Base-by-base conservation (phyloP, 2,113 vertebrate genomes). In the Pongo abelii region DNA sequence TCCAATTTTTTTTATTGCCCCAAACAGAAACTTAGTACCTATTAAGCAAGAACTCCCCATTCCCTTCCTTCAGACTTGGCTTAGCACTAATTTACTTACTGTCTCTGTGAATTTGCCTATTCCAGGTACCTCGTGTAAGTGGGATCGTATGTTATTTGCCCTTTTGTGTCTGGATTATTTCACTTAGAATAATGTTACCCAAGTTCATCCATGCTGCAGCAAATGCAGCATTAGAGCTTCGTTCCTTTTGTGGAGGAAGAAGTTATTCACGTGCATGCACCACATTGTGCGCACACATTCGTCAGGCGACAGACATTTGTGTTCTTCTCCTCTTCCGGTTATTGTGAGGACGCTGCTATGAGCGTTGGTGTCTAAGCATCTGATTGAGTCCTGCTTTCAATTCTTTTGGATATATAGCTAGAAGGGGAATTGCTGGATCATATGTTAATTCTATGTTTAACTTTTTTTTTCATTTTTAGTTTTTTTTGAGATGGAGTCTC, bases 211-310 rank as follows among this genome's bases (percentile, higher is more conserved):
- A 11, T 40, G 30, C 18, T 4, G 55, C 13, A 5, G 8, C 3
- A 1, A 32, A 25, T 18, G 2, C 20, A 25, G 38, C 72, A 43
- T 40, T 40, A 35, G 25, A 40, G 32, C n/a, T 7, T 32, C 23
- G 0, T 59, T 25, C 67, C 50, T 32, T 59, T 43, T 6, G 8
- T 72, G 84, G 50, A 64, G n/a, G 8, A 18, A 18, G 16, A 38
- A 40, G 1, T 25, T 23, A 23, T 2, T 5, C 20, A 3, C 8
- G 0, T 14, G 30, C 1, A 0, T 23, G 7, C 1, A 17, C 8
- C 11, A 3, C n/a, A 0, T 6, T 1, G 22, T 38, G 32, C 59
- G 46, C 72, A 35, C 61, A 8, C 40, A 10, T 48, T 32, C 17
- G 3, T 61, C 30, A 6, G 3, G 0, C 16, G 23, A 30, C 1